phyloP scores from a whole-genome alignment of 2,888 invertebrate species.

The Rhopalosiphum nymphaeae region DNA sequence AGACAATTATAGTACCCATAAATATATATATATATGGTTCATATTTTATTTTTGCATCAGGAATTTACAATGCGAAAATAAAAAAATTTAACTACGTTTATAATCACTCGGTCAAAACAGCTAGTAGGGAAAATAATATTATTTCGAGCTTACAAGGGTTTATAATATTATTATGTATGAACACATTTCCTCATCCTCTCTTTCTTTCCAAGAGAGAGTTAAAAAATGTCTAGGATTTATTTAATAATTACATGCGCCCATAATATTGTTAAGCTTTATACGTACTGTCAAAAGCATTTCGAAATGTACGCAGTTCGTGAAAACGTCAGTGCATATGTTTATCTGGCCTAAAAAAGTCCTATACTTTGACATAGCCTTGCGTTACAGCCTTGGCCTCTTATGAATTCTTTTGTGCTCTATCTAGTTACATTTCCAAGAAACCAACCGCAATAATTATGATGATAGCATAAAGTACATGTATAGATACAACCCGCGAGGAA shows the following conservation, averaged over 20 bases:
- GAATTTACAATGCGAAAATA: conserved; percentile 14
- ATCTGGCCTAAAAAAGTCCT: conserved; percentile 51
- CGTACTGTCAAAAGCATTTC: conserved; percentile 2
- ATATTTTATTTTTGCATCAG: conserved; percentile 1
- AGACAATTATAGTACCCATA: background rate
- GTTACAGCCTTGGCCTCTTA: conserved; percentile 53
- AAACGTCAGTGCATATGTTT: conserved; percentile 37
- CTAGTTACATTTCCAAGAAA: conserved; percentile 23
- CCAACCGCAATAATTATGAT: conserved; percentile 38
- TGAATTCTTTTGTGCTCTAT: conserved; percentile 40
- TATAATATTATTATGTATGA: background rate
- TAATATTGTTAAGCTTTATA: background rate
- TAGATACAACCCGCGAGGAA: conserved; percentile 5
- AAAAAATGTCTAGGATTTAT: background rate
- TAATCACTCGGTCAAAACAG: background rate
- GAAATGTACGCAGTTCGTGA: background rate
- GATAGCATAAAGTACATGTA: background rate
- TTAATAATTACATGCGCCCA: background rate
- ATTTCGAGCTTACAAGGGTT: background rate
- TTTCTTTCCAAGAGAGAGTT: background rate
- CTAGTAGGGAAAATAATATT: background rate
- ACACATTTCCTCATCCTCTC: background rate
- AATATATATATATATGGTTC: background rate
- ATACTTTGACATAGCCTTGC: conserved; percentile 49
- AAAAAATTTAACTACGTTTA: background rate